phyloP scores from a whole-genome alignment of 2,888 invertebrate genomes.

The Drosophila nigritarsus region DNA sequence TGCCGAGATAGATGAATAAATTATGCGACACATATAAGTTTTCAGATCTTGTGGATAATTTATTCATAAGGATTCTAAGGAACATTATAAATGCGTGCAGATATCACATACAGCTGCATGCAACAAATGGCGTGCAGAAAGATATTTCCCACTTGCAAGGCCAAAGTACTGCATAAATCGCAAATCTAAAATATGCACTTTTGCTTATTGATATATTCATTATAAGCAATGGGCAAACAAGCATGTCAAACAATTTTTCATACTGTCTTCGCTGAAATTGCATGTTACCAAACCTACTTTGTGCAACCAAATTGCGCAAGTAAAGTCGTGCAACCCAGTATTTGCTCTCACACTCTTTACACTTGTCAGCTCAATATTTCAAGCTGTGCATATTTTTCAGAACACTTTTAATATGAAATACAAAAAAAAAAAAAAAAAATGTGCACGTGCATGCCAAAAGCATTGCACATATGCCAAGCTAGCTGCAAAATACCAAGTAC shows the following conservation, averaged over 20 bases:
- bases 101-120: neutral
- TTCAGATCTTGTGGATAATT: neutral
- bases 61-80: neutral
- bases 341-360: constrained; percentile 6
- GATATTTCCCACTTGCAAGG: neutral
- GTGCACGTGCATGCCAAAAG: constrained; percentile 66
- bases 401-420: constrained; percentile 68
- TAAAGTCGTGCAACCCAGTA: constrained; percentile 33
- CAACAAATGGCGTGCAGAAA: neutral
- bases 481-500: constrained; percentile 17
- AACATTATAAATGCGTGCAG: neutral
- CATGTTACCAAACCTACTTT: constrained; percentile 71
- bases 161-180: constrained; percentile 9
- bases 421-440: constrained; percentile 45
- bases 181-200: constrained; percentile 45
- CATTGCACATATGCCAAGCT: constrained; percentile 33
- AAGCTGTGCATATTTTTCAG: constrained; percentile 77
- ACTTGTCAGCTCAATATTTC: constrained; percentile 57
- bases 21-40: neutral
- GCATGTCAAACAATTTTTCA: constrained; percentile 37
- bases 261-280: constrained; percentile 59
- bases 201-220: constrained; percentile 70
- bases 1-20: neutral
- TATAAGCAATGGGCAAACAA: constrained; percentile 48
- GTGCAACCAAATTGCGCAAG: constrained; percentile 77